These are phyloP conservation scores for Gobius niger DNA, from an alignment of 2,113 vertebrate species.

Conservation along the genomic window DNA sequence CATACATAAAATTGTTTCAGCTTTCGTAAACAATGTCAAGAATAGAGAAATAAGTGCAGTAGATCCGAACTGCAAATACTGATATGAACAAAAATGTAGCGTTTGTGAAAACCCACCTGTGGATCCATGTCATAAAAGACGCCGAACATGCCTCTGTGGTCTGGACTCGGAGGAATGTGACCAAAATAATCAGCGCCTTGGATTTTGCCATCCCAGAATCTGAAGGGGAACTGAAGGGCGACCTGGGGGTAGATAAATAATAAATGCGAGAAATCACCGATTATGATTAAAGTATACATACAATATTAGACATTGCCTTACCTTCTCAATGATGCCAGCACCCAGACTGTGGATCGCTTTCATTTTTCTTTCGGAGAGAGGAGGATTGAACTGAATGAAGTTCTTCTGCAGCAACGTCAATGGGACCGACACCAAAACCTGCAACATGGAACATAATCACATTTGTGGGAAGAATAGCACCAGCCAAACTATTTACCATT, in stretches of 20 bases:
- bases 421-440: slow-evolving; percentile 91
- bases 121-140: slow-evolving; percentile 97
- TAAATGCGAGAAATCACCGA: neutral
- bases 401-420: slow-evolving; percentile 92
- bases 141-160: slow-evolving; percentile 90
- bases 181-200: slow-evolving; percentile 97
- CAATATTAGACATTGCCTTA: slow-evolving; percentile 37
- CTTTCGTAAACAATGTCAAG: too few relatives aligned
- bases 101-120: slow-evolving; percentile 77
- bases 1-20: too few relatives aligned
- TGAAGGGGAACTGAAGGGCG: slow-evolving; percentile 90
- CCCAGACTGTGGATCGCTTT: slow-evolving; percentile 96
- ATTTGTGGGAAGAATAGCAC: neutral
- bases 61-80: neutral
- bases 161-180: slow-evolving; percentile 85
- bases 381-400: slow-evolving; percentile 87
- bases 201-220: slow-evolving; percentile 96
- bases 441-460: neutral
- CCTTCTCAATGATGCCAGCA: slow-evolving; percentile 95
- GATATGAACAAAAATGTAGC: neutral
- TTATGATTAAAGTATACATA: neutral
- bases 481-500: too few relatives aligned
- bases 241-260: slow-evolving; percentile 75
- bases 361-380: slow-evolving; percentile 89
- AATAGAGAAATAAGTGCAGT: neutral